phyloP scores from a whole-genome alignment of 2,797 vertebrate genomes.

The Lutjanus campechanus region DNA sequence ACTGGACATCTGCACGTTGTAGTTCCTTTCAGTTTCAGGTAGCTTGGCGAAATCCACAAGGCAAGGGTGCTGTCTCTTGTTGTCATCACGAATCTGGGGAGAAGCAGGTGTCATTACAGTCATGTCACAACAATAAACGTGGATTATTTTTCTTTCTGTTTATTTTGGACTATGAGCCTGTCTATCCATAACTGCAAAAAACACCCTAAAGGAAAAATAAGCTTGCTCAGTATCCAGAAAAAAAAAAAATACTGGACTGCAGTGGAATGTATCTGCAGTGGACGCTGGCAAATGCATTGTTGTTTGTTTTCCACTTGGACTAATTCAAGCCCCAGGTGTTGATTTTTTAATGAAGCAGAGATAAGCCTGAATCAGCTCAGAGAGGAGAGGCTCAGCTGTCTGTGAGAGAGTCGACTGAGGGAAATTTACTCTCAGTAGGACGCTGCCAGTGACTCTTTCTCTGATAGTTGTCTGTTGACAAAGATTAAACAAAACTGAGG shows the following conservation, averaged over 20 bases:
- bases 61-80: conserved; percentile 98
- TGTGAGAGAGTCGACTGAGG: conserved; percentile 12
- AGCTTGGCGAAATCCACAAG: conserved; percentile 97
- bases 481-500: conserved; percentile 14
- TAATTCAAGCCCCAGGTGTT: conserved; percentile 27
- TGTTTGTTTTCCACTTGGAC: conserved; percentile 23
- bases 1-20: conserved; percentile 99
- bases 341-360: conserved; percentile 35
- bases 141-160: not conserved
- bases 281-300: conserved; percentile 1
- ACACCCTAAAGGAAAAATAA: not conserved
- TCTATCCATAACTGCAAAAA: not conserved
- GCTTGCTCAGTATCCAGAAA: not conserved
- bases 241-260: not conserved
- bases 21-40: conserved; percentile 99
- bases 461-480: conserved; percentile 28
- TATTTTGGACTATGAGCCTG: not conserved
- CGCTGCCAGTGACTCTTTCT: not conserved
- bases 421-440: conserved; percentile 29
- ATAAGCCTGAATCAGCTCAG: conserved; percentile 27
- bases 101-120: conserved; percentile 12
- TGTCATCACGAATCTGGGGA: conserved; percentile 95
- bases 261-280: conserved; percentile 15
- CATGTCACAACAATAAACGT: not conserved
- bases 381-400: conserved; percentile 16